Conservation (phyloP, 2,797 vertebrate species). For the Prunella strophiata region DNA sequence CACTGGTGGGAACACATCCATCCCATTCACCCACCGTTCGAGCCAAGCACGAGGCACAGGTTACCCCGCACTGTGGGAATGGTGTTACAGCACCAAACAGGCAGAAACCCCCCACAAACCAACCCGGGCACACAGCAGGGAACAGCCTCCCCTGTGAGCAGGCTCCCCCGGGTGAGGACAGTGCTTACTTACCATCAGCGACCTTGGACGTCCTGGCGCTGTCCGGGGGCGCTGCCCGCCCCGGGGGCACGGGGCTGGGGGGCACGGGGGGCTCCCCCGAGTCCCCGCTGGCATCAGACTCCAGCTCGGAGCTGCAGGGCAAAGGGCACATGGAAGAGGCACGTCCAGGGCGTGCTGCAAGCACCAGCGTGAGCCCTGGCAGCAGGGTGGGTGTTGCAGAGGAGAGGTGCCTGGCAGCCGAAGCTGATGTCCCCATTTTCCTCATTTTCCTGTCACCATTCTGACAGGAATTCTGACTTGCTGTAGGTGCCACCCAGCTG, state of each 20-base stretch:
- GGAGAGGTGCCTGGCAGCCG: background rate
- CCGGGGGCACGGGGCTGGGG: no score
- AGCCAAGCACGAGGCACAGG: background rate
- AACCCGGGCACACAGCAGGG: background rate
- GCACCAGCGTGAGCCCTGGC: background rate
- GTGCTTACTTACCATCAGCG: constrained; percentile 74
- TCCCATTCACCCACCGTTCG: background rate
- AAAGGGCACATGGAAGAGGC: background rate
- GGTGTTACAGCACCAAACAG: background rate
- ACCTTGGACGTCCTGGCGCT: constrained; percentile 23
- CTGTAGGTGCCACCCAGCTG: background rate
- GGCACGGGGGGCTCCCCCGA: background rate
- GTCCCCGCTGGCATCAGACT: background rate
- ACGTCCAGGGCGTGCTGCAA: background rate
- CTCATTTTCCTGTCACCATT: background rate
- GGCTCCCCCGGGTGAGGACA: rapidly evolving
- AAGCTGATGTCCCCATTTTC: background rate
- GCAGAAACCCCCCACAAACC: background rate
- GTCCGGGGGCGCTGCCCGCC: no score
- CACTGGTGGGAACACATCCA: background rate
- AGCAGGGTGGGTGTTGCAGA: rapidly evolving
- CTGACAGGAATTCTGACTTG: background rate
- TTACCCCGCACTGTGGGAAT: background rate
- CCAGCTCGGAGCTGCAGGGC: constrained; percentile 73
- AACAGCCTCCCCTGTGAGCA: rapidly evolving